phyloP scores from a whole-genome alignment of 30 jellyfish, hydroid and myxozoan genomes.

The Nemopilema nomurai region DNA sequence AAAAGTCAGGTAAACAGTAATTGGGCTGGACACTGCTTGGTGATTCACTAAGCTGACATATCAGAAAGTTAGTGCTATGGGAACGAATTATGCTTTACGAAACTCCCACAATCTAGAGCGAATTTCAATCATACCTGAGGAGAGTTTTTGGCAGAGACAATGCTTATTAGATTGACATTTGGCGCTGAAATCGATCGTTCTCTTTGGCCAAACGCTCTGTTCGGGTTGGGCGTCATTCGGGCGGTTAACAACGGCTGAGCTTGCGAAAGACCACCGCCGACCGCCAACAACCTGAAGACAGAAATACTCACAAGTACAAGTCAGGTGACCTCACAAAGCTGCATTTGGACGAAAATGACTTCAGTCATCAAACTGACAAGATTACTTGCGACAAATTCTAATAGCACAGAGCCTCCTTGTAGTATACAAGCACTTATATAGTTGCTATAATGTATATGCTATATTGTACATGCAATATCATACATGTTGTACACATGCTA shows the following conservation, averaged over 20 bases:
- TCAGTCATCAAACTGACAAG: no score
- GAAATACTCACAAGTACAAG: neutral
- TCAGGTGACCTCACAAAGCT: no score
- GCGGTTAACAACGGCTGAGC: conserved; percentile 52
- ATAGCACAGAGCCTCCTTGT: no score
- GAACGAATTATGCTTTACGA: no score
- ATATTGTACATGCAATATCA: no score
- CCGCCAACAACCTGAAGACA: conserved; percentile 57
- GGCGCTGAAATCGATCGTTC: conserved; percentile 98
- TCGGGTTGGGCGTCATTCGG: conserved; percentile 73
- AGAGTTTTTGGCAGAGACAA: conserved; percentile 39
- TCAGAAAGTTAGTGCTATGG: neutral
- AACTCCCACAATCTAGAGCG: no score
- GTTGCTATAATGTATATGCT: no score
- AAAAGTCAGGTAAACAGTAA: neutral
- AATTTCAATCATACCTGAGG: conserved; percentile 48
- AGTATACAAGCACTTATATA: no score
- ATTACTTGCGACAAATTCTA: no score
- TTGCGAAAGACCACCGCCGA: conserved; percentile 61
- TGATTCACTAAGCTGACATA: neutral
- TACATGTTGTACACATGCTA: no score
- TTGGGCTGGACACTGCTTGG: neutral
- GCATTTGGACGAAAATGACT: no score
- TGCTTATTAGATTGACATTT: conserved; percentile 81
- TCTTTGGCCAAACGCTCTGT: conserved; percentile 88